Percentiles rank a stretch among this genome's conserved stretches.
Conservation (phyloP, 1,140 invertebrate species). For the Drosophila bipectinata region DNA sequence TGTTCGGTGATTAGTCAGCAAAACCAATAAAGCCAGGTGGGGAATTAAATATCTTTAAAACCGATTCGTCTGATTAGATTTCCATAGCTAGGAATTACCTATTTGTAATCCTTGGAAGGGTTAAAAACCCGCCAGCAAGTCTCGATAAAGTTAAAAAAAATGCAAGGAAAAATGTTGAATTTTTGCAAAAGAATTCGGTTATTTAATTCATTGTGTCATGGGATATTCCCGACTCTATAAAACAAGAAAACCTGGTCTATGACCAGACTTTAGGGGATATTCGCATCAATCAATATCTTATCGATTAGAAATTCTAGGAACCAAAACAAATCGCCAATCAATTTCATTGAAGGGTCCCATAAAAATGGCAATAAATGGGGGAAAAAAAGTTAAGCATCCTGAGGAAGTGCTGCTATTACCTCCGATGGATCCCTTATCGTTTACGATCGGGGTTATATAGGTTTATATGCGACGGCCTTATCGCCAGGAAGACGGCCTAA, state of each 20-base stretch:
- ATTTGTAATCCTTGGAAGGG: background rate
- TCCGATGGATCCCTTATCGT: slow-evolving; percentile 26
- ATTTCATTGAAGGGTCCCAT: background rate
- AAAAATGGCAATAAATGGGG: slow-evolving; percentile 6
- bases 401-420: slow-evolving; percentile 49
- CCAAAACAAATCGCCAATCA: background rate
- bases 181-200: background rate
- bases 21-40: slow-evolving; percentile 11
- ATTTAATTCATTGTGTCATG: background rate
- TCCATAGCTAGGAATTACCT: background rate
- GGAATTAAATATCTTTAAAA: slow-evolving; percentile 44
- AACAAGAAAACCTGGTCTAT: background rate
- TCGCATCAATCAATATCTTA: slow-evolving; percentile 12
- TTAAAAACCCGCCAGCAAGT: slow-evolving; percentile 2
- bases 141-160: background rate
- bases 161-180: too few relatives aligned
- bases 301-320: slow-evolving; percentile 21
- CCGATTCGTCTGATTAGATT: slow-evolving; percentile 56
- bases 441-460: slow-evolving; percentile 7
- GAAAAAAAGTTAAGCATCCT: slow-evolving; percentile 38
- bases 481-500: slow-evolving; percentile 31
- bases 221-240: slow-evolving; percentile 12
- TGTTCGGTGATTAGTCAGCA: slow-evolving; percentile 24
- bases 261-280: slow-evolving; percentile 2
- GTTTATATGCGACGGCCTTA: slow-evolving; percentile 22